Percentiles rank a stretch among this genome's conserved stretches.
Evolutionary conservation across 1,140 invertebrate genomes (phyloP).

Genomic region (Muscidifurax raptorellus): DNA sequence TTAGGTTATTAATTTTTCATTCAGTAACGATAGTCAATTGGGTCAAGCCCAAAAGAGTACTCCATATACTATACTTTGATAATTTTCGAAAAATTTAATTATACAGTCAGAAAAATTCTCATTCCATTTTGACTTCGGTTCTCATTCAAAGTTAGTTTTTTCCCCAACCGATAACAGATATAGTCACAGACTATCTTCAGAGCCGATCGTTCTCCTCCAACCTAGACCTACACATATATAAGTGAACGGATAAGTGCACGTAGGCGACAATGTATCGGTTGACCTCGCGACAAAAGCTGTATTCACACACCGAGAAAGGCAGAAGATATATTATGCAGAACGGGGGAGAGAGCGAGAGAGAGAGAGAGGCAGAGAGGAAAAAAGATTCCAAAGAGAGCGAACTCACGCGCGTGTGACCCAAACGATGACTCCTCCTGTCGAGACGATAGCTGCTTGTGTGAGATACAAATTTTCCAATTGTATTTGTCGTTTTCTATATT

Average conservation of each 20-base stretch:
- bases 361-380: neutral
- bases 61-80: no score
- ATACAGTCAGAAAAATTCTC: no score
- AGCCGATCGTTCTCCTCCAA: neutral
- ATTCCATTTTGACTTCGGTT: no score
- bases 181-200: neutral
- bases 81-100: no score
- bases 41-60: no score
- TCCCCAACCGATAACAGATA: neutral
- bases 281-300: conserved; percentile 38
- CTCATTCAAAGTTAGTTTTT: neutral
- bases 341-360: neutral
- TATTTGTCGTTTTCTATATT: no score
- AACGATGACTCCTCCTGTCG: conserved; percentile 27
- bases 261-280: conserved; percentile 18
- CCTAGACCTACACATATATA: neutral
- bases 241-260: neutral
- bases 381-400: neutral
- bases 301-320: neutral
- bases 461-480: no score
- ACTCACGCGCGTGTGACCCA: conserved; percentile 23
- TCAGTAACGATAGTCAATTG: no score
- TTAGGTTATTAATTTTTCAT: no score
- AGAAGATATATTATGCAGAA: neutral
- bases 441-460: neutral